These are phyloP conservation scores for Lynx canadensis DNA, from an alignment of 2,113 vertebrate genomes.

Conservation along the genomic window DNA sequence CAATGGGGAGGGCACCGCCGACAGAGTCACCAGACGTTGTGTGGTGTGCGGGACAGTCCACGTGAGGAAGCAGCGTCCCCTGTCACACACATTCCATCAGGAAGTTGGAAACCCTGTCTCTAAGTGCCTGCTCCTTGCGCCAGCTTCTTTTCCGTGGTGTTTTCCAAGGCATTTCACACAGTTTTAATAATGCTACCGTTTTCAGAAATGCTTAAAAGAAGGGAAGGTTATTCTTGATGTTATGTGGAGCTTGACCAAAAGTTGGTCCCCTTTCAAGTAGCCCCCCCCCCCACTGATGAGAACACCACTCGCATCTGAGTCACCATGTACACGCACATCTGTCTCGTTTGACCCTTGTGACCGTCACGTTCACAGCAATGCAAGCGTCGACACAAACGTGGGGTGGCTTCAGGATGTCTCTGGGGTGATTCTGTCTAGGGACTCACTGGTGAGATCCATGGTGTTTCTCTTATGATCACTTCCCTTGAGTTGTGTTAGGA, in stretches of 20 bases:
- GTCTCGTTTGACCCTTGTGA: background rate
- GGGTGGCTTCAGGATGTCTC: background rate
- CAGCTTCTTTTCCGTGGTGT: background rate
- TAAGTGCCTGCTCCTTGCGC: background rate
- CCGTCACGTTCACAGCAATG: rapidly evolving
- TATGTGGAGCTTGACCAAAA: background rate
- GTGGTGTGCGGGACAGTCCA: rapidly evolving
- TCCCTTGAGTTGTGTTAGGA: background rate
- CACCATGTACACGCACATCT: rapidly evolving
- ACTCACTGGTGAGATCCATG: rapidly evolving
- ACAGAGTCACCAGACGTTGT: background rate
- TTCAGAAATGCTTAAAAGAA: background rate
- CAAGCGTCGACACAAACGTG: rapidly evolving
- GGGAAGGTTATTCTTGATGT: background rate
- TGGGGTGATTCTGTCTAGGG: background rate
- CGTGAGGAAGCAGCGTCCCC: background rate
- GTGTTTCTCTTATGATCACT: rapidly evolving
- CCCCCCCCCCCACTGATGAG: background rate
- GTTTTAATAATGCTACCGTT: background rate
- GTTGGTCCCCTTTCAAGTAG: background rate
- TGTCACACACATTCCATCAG: rapidly evolving
- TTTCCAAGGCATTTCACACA: background rate
- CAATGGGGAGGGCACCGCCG: rapidly evolving
- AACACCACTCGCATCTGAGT: background rate
- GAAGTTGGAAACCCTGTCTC: background rate